Percentiles rank a stretch among this genome's conserved stretches.
phyloP scores from a whole-genome alignment of 1,140 invertebrate genomes.

The Aphis craccivora region DNA sequence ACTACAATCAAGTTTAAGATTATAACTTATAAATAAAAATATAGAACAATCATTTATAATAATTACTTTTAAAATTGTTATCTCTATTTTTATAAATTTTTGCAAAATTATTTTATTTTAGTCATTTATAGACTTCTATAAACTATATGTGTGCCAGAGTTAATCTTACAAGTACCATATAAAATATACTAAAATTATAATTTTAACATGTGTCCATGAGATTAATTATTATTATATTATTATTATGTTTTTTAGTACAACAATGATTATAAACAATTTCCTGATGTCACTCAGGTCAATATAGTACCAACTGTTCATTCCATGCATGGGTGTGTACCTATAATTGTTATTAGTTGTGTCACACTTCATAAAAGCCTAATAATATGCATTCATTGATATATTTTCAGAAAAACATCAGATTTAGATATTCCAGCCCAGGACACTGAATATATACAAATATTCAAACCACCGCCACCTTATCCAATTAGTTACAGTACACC shows the following conservation, averaged over 20 bases:
- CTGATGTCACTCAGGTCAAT: slow-evolving; percentile 55
- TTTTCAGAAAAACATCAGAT: slow-evolving; percentile 61
- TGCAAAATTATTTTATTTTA: not conserved
- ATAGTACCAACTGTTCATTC: slow-evolving; percentile 29
- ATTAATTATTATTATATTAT: slow-evolving; percentile 7
- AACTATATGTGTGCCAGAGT: not conserved
- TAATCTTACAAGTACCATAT: not conserved
- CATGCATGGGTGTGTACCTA: slow-evolving; percentile 50
- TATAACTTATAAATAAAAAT: slow-evolving; percentile 1
- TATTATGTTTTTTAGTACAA: slow-evolving; percentile 19
- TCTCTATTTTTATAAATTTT: not conserved
- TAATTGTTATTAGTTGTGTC: slow-evolving; percentile 38
- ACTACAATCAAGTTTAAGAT: not conserved
- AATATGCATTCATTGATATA: slow-evolving; percentile 60
- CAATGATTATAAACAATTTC: slow-evolving; percentile 56
- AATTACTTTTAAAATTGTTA: not conserved
- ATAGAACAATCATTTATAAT: not conserved
- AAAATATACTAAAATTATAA: not conserved
- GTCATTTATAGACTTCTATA: no score
- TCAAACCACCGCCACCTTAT: slow-evolving; percentile 85
- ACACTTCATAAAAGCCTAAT: slow-evolving; percentile 13
- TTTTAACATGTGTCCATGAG: not conserved
- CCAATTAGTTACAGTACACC: slow-evolving; percentile 82
- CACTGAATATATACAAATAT: slow-evolving; percentile 67
- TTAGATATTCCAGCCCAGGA: slow-evolving; percentile 50